Percentiles rank a stretch among this genome's conserved stretches.
These are phyloP conservation scores for Xenops minutus DNA, from an alignment of 2,797 vertebrate genomes.

Conservation along the genomic window DNA sequence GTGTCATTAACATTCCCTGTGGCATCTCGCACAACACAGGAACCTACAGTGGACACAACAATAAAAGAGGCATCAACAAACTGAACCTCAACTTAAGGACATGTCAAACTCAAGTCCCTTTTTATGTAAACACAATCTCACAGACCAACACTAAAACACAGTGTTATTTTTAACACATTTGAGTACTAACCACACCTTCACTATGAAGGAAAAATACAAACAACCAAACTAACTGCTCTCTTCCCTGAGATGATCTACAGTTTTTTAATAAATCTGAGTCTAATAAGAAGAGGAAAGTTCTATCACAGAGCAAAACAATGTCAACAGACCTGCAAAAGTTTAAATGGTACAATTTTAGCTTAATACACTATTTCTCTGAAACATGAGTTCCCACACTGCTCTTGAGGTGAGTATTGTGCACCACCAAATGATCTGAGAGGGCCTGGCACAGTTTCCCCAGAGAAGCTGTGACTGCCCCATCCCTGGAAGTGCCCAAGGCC, in stretches of 20 bases:
- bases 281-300: not conserved
- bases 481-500: not conserved
- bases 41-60: conserved; percentile 74
- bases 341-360: not conserved
- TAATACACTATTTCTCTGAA: not conserved
- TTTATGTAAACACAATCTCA: not conserved
- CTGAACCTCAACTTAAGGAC: not conserved
- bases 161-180: not conserved
- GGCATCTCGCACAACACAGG: conserved; percentile 93
- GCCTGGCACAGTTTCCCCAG: not conserved
- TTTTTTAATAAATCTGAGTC: not conserved
- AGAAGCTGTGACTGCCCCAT: not conserved
- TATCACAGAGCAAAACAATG: not conserved
- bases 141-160: not conserved
- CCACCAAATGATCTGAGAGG: not conserved
- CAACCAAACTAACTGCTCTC: not conserved
- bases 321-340: not conserved
- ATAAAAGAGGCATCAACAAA: not conserved
- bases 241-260: not conserved
- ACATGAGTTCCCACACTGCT: accelerated
- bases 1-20: conserved; percentile 83
- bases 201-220: not conserved
- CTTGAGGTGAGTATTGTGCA: not conserved
- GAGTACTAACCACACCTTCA: not conserved
- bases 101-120: not conserved